Evolutionary conservation across 2,888 invertebrate genomes (phyloP).

Genomic region (Coenonympha glycerion): DNA sequence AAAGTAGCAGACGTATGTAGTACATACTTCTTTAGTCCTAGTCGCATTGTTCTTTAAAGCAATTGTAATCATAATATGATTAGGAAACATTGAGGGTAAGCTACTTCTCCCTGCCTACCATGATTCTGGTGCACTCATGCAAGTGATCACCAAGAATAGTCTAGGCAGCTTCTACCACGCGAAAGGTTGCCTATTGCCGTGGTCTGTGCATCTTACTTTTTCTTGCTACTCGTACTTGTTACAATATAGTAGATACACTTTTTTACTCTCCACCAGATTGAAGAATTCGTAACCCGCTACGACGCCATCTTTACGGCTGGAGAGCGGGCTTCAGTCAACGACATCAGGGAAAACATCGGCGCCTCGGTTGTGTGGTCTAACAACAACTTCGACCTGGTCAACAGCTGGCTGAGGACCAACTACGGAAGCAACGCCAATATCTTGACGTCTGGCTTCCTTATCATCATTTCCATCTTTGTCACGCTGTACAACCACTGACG

Average conservation of each 20-base stretch:
- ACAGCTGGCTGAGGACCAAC: slow-evolving; percentile 48
- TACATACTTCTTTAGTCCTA: no score
- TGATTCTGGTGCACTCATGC: no score
- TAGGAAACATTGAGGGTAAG: no score
- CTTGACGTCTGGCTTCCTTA: slow-evolving; percentile 43
- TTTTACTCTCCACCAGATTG: slow-evolving; percentile 39
- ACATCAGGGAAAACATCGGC: slow-evolving; percentile 56
- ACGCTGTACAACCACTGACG: slow-evolving; percentile 33
- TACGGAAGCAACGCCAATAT: slow-evolving; percentile 40
- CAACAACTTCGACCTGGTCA: slow-evolving; percentile 42
- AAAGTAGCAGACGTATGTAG: no score
- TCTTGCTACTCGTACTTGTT: background rate
- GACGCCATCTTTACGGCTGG: slow-evolving; percentile 51
- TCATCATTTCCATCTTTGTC: slow-evolving; percentile 43
- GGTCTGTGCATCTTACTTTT: no score
- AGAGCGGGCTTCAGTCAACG: slow-evolving; percentile 49
- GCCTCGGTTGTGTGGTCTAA: slow-evolving; percentile 58
- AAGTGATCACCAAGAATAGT: no score
- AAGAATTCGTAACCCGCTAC: slow-evolving; percentile 41
- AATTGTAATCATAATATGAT: no score
- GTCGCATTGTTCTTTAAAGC: no score
- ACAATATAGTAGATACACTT: background rate
- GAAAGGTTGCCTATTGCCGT: no score
- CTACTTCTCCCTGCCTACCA: no score
- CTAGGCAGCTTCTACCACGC: no score